A percentile compares a stretch with the other conserved stretches of the same genome.
These are phyloP conservation scores for Conus canariensis DNA, from an alignment of 2,888 invertebrate genomes.

Conservation along the genomic window DNA sequence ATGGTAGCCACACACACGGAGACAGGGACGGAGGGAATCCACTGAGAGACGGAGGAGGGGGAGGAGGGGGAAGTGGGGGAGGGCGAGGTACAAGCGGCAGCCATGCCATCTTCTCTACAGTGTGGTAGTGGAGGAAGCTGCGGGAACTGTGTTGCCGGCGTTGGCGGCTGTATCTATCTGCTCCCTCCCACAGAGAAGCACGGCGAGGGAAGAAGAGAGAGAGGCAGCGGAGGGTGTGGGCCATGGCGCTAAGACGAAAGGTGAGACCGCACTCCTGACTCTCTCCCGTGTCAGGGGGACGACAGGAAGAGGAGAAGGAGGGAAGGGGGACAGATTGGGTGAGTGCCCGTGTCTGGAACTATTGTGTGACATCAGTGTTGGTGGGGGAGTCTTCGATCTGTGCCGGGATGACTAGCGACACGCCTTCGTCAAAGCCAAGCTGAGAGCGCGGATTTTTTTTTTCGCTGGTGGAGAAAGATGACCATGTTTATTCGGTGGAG, in stretches of 20 bases:
- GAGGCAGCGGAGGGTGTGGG: not conserved
- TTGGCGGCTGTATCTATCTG: constrained; percentile 1
- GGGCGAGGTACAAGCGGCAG: not conserved
- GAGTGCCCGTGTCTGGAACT: not conserved
- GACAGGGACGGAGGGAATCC: not conserved
- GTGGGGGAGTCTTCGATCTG: not conserved
- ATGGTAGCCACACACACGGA: not conserved
- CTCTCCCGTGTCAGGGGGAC: not conserved
- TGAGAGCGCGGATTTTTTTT: not conserved
- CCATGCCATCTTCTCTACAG: not conserved
- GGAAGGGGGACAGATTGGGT: not conserved
- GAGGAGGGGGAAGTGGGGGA: not conserved
- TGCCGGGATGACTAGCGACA: not conserved
- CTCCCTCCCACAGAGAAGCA: not conserved
- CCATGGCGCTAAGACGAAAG: not conserved
- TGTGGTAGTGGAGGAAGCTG: not conserved
- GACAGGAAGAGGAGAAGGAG: not conserved
- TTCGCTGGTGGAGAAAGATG: not conserved
- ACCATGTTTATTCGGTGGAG: not conserved
- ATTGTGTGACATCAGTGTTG: not conserved
- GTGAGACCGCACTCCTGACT: not conserved
- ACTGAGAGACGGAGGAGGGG: not conserved
- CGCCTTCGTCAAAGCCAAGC: not conserved
- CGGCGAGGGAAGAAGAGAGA: not conserved
- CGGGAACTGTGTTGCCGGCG: not conserved